These are phyloP conservation scores for Champsocephalus gunnari DNA, from an alignment of 2,797 vertebrate genomes.

Conservation along the genomic window DNA sequence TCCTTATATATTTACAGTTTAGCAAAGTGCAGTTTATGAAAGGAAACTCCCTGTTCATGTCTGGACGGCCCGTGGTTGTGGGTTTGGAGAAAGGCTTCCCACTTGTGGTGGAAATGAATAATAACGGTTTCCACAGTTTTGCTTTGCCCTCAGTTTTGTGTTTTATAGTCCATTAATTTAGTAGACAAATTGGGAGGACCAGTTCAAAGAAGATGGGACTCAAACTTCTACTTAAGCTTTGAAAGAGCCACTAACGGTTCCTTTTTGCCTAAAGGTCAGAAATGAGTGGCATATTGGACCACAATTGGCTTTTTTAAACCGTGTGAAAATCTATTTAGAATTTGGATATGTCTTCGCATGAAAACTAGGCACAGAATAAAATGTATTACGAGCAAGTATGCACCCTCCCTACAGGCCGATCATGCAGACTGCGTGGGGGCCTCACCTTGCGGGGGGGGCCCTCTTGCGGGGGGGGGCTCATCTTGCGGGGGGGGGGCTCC, in stretches of 20 bases:
- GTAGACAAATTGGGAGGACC: background rate
- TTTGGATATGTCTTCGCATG: background rate
- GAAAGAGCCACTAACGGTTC: too few relatives aligned
- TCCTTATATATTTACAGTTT: background rate
- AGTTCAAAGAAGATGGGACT: background rate
- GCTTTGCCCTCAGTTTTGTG: background rate
- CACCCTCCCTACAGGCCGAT: too few relatives aligned
- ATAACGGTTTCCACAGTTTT: background rate
- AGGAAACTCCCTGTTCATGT: background rate
- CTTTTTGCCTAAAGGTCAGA: too few relatives aligned
- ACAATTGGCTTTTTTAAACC: background rate
- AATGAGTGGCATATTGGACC: too few relatives aligned
- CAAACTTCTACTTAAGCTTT: too few relatives aligned
- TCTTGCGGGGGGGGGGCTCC: too few relatives aligned
- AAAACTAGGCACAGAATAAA: background rate
- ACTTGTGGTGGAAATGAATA: slow-evolving; percentile 10
- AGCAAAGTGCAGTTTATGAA: background rate
- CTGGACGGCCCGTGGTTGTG: background rate
- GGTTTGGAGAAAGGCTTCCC: slow-evolving; percentile 2
- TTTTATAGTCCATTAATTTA: background rate
- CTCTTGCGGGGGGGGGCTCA: too few relatives aligned
- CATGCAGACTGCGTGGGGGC: too few relatives aligned
- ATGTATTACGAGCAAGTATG: background rate
- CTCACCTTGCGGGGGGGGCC: too few relatives aligned
- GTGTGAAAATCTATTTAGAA: too few relatives aligned